A percentile compares a stretch with the other conserved stretches of the same genome.
Conservation (phyloP, 2,113 vertebrate species). For the Crotalus horridus region DNA sequence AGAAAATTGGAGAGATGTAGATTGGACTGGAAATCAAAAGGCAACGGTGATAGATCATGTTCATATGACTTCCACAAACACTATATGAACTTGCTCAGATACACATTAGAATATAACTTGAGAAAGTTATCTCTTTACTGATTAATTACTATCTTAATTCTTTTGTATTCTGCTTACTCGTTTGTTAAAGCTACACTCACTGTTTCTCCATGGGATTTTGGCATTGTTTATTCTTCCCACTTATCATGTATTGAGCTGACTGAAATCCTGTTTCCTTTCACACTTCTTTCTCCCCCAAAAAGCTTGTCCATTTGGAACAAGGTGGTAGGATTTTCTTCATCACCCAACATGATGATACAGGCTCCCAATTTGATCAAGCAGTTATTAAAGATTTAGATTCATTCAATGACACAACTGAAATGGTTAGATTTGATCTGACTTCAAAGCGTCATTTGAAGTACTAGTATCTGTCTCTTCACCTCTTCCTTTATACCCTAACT, state of each 20-base stretch:
- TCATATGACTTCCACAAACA: not conserved
- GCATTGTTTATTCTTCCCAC: not conserved
- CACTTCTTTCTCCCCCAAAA: not conserved
- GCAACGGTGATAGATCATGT: not conserved
- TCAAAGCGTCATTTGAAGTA: not conserved
- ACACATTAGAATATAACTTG: not conserved
- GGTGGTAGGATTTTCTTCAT: not conserved
- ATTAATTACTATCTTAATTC: not conserved
- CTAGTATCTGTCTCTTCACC: no score
- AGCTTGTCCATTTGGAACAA: not conserved
- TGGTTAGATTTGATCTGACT: not conserved
- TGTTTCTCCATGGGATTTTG: not conserved
- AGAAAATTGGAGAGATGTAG: not conserved
- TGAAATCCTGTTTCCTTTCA: not conserved
- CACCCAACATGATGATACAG: not conserved
- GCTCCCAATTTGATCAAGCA: not conserved
- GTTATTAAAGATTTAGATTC: not conserved
- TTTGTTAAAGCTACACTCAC: not conserved
- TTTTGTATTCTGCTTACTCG: no score
- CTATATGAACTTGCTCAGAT: not conserved
- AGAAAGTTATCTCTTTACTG: not conserved
- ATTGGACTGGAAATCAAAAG: not conserved
- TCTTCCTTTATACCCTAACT: not conserved
- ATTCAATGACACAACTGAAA: not conserved
- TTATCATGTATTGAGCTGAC: not conserved